Conservation (phyloP, 2,888 invertebrate genomes). For the Tiphia femorata region DNA sequence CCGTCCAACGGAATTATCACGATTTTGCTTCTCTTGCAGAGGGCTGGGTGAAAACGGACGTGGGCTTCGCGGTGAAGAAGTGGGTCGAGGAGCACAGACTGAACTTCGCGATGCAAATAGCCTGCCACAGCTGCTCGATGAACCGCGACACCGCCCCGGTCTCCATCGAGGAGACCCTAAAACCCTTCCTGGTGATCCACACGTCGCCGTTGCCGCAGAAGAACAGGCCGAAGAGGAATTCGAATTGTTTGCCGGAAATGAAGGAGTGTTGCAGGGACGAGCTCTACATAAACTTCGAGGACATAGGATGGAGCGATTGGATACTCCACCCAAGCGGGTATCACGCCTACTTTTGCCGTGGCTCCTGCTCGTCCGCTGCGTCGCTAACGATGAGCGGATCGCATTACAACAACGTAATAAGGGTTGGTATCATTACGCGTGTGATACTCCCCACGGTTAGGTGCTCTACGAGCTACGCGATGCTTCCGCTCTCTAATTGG, state of each 20-base stretch:
- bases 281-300: slow-evolving; percentile 84
- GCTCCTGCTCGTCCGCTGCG: slow-evolving; percentile 81
- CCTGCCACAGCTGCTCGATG: slow-evolving; percentile 80
- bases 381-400: slow-evolving; percentile 77
- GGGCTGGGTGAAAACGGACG: slow-evolving; percentile 86
- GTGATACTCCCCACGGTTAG: too few species aligned
- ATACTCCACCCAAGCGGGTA: slow-evolving; percentile 86
- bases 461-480: too few species aligned
- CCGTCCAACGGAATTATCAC: too few species aligned
- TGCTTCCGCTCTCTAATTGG: too few species aligned
- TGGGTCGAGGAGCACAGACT: slow-evolving; percentile 81
- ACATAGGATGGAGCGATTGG: slow-evolving; percentile 92
- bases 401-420: slow-evolving; percentile 81
- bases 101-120: slow-evolving; percentile 81
- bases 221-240: slow-evolving; percentile 74
- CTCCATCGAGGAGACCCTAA: slow-evolving; percentile 77
- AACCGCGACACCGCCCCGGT: slow-evolving; percentile 77
- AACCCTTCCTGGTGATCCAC: slow-evolving; percentile 85
- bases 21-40: slow-evolving; percentile 69
- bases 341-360: slow-evolving; percentile 89
- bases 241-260: slow-evolving; percentile 78
- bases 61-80: slow-evolving; percentile 81
- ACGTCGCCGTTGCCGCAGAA: slow-evolving; percentile 79
- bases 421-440: slow-evolving; percentile 75
- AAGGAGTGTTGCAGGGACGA: slow-evolving; percentile 88